Conservation (phyloP, 2,113 vertebrate genomes). For the Boleophthalmus pectinirostris region DNA sequence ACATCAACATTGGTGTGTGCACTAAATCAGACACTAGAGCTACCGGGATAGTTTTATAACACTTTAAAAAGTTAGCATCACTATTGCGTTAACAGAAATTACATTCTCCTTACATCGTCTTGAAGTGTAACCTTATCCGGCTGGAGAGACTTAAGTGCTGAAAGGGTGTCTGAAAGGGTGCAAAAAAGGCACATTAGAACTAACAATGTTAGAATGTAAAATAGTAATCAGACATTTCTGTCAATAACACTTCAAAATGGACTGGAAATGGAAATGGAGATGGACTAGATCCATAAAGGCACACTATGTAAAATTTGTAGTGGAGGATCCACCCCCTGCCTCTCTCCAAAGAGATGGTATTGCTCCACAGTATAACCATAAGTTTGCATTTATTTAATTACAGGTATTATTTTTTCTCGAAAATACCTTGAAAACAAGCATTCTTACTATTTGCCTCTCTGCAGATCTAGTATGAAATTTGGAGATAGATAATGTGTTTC, state of each 20-base stretch:
- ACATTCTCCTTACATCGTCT: not conserved
- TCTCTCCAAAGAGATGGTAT: too few species aligned
- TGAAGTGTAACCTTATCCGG: not conserved
- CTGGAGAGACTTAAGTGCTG: not conserved
- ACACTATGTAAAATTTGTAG: too few species aligned
- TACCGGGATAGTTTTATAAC: not conserved
- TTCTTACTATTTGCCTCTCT: too few species aligned
- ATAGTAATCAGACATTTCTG: not conserved
- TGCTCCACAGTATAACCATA: too few species aligned
- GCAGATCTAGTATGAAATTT: too few species aligned
- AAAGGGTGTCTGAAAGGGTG: not conserved
- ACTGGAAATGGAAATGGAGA: not conserved
- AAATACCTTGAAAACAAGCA: too few species aligned
- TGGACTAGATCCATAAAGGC: not conserved
- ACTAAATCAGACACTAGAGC: slow-evolving; percentile 6
- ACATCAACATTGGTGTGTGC: slow-evolving; percentile 26
- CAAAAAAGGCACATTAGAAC: not conserved
- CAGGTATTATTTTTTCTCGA: too few species aligned
- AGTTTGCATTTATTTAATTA: too few species aligned
- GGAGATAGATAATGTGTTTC: too few species aligned
- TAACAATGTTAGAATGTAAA: not conserved
- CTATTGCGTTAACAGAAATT: not conserved
- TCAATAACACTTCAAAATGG: not conserved
- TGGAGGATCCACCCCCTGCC: too few species aligned
- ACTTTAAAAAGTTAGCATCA: not conserved